These are phyloP conservation scores for Caerostris darwini DNA, from an alignment of 1,140 invertebrate species.

Conservation along the genomic window DNA sequence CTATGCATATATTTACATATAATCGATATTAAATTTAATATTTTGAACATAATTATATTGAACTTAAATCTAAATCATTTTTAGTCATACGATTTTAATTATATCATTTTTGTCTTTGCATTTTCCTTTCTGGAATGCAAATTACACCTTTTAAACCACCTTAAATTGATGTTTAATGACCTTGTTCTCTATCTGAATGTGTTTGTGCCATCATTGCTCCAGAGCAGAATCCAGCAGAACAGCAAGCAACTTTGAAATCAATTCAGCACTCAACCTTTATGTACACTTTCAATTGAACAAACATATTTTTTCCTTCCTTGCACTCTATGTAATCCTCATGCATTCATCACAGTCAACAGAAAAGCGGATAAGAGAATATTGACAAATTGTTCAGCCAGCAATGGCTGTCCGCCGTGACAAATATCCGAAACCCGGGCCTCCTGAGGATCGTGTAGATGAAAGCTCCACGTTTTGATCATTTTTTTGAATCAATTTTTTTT, in stretches of 20 bases:
- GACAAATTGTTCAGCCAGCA: conserved; percentile 67
- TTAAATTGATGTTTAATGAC: too few species aligned
- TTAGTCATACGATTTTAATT: too few species aligned
- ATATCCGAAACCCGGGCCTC: conserved; percentile 38
- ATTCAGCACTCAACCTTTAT: background rate
- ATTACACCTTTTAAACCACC: too few species aligned
- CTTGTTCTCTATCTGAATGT: too few species aligned
- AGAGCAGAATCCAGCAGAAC: too few species aligned
- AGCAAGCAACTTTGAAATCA: background rate
- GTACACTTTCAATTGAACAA: conserved; percentile 35
- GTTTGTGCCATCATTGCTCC: too few species aligned
- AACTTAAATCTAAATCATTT: too few species aligned
- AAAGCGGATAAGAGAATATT: conserved; percentile 75
- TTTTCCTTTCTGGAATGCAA: too few species aligned
- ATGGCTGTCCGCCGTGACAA: conserved; percentile 68
- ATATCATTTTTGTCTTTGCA: too few species aligned
- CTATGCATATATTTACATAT: too few species aligned
- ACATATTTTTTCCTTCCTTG: conserved; percentile 56
- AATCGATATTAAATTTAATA: too few species aligned
- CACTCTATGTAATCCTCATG: conserved; percentile 19
- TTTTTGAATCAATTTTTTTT: background rate
- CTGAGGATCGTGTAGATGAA: conserved; percentile 19
- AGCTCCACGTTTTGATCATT: background rate
- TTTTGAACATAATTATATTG: too few species aligned
- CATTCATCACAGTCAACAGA: conserved; percentile 68